Conservation (phyloP, 2,888 invertebrate genomes). For the Dynastes grantii region DNA sequence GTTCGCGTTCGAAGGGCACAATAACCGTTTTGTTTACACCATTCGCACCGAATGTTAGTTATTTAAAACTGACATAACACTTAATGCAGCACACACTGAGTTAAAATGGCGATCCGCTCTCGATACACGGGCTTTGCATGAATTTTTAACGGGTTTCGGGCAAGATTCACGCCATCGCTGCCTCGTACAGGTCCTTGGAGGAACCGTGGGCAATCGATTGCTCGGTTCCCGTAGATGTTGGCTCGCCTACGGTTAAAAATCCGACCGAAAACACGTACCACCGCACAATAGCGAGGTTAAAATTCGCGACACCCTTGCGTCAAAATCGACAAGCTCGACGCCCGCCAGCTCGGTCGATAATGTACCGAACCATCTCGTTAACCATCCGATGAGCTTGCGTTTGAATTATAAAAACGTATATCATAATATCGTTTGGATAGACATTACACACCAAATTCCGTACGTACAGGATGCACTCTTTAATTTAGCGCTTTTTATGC, state of each 20-base stretch:
- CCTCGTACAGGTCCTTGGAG: slow-evolving; percentile 35
- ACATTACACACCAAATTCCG: neutral
- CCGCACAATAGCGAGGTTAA: slow-evolving; percentile 50
- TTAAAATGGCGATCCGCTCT: slow-evolving; percentile 50
- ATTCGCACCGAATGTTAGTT: slow-evolving; percentile 39
- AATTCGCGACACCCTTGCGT: slow-evolving; percentile 51
- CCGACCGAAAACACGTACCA: slow-evolving; percentile 50
- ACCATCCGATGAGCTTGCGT: neutral
- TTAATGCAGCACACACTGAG: slow-evolving; percentile 44
- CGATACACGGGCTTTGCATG: slow-evolving; percentile 35
- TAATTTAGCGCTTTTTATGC: neutral
- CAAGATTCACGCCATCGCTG: slow-evolving; percentile 43
- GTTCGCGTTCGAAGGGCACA: slow-evolving; percentile 33
- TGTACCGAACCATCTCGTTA: slow-evolving; percentile 21
- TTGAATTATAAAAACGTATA: neutral
- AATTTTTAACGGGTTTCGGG: slow-evolving; percentile 40
- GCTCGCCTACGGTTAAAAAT: slow-evolving; percentile 32
- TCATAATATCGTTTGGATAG: neutral
- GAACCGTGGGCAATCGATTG: slow-evolving; percentile 35
- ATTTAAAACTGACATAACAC: slow-evolving; percentile 52
- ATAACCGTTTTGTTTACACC: slow-evolving; percentile 45
- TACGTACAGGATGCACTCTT: neutral
- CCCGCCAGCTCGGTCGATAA: slow-evolving; percentile 49
- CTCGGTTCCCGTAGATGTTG: slow-evolving; percentile 26
- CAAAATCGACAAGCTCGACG: slow-evolving; percentile 48